Base-by-base conservation (phyloP, 92 coral and sea anemone genomes). In the Heliopora coerulea region DNA sequence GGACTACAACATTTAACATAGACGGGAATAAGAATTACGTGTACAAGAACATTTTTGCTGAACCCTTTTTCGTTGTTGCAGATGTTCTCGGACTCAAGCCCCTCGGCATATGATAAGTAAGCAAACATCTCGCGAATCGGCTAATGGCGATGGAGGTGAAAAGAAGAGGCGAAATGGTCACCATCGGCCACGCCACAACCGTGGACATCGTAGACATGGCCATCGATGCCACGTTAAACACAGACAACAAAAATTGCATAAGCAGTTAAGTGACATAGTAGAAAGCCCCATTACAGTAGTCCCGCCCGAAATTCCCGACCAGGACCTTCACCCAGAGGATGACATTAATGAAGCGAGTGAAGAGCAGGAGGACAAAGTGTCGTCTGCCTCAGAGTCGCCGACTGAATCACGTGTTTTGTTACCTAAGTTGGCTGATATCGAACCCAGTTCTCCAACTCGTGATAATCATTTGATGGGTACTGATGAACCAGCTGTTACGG, bases 371-470 rank as follows among this genome's bases (percentile, higher is more conserved):
- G 59, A 23, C 30, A 59, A 67, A 19, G 3, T 24, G 59, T 44
- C 39, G 1, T 67, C 74, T 28, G 57, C 25, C 5, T 67, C 74
- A 2, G 74, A 67, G 6, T 4, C 42, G 42, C 42, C 42, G 11
- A 7, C 59, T 2, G 74, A 67, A 67, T 14, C 24, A 12, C 40
- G 20, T 10, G 74, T 44, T 41, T 21, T 67, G 23, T 49, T 67
- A 13, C 74, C 74, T 0, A 67, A 44, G 74, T 44, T 67, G 34
- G 39, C 74, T 20, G 74, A 67, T n/a, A 1, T 67, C 14, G 72
- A 65, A 21, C 59, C 74, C 74, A 67, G 74, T 48, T 10, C 40
- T 25, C 74, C 74, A 21, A 44, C 30, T 8, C 58, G 44, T 20
- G 74, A 33, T 27, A 66, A 11, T 56, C 37, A 49, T 42, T 67